Percentiles rank a stretch among this genome's conserved stretches.
These are phyloP conservation scores for Varanus salvator DNA, from an alignment of 2,113 vertebrate genomes.

Conservation along the genomic window DNA sequence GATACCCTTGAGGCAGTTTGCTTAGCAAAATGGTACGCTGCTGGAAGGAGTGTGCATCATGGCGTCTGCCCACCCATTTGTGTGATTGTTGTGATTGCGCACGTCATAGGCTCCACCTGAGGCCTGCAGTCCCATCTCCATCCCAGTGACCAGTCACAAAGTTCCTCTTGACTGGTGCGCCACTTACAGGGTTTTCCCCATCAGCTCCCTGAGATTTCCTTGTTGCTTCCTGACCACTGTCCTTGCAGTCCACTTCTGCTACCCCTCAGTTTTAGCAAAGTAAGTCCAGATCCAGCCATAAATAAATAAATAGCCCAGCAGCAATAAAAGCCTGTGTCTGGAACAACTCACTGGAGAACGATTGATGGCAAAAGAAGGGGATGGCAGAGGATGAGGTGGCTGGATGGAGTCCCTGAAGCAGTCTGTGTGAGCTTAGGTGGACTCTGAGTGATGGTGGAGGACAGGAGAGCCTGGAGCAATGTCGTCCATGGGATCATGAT, in stretches of 20 bases:
- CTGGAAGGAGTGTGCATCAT: background rate
- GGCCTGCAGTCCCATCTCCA: background rate
- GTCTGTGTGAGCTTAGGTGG: too few relatives aligned
- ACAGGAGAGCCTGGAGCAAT: too few relatives aligned
- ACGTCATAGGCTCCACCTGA: background rate
- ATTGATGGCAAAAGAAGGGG: too few relatives aligned
- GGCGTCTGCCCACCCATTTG: background rate
- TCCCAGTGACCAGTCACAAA: background rate
- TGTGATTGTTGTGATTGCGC: constrained; percentile 1
- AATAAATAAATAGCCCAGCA: background rate
- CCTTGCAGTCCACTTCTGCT: background rate
- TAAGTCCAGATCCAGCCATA: background rate
- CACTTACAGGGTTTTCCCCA: background rate
- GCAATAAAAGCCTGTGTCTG: too few relatives aligned
- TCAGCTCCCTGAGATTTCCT: background rate
- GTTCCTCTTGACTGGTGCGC: background rate
- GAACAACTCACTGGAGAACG: too few relatives aligned
- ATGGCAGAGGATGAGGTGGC: too few relatives aligned
- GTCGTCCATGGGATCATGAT: too few relatives aligned
- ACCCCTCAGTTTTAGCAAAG: background rate
- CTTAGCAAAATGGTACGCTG: background rate
- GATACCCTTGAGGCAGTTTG: background rate
- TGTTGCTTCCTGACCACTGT: background rate
- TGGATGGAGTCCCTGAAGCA: too few relatives aligned
- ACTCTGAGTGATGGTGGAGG: too few relatives aligned